A percentile compares a stretch with the other conserved stretches of the same genome.
Conservation (phyloP, 2,888 invertebrate genomes). For the Diaphora mendica region DNA sequence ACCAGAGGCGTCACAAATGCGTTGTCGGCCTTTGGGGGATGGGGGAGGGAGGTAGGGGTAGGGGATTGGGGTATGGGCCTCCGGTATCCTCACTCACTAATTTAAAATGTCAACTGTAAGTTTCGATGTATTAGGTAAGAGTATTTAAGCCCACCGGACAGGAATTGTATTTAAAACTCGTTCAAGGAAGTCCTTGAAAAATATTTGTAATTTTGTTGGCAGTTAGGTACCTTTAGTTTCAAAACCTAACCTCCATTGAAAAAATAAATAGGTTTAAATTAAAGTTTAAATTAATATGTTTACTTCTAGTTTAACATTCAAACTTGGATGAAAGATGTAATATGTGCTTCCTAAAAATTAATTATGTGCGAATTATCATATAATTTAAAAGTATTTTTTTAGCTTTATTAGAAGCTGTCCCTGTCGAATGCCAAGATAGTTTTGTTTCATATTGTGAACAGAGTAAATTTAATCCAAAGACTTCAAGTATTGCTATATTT, state of each 20-base stretch:
- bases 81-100: no score
- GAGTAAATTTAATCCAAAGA: not conserved
- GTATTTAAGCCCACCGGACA: no score
- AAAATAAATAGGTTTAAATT: not conserved
- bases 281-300: not conserved
- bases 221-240: no score
- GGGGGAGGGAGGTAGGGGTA: no score
- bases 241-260: not conserved
- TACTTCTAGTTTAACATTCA: not conserved
- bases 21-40: no score
- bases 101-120: not conserved
- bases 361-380: not conserved
- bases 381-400: not conserved
- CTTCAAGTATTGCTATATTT: not conserved
- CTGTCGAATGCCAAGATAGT: not conserved
- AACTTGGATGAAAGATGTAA: not conserved
- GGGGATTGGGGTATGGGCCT: no score
- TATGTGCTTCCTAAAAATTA: not conserved
- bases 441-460: not conserved
- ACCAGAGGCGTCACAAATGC: no score
- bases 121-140: not conserved
- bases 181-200: not conserved
- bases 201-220: not conserved
- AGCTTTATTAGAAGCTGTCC: not conserved
- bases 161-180: not conserved